Conservation (phyloP, 1,140 invertebrate genomes). For the Dendroctonus ponderosae region DNA sequence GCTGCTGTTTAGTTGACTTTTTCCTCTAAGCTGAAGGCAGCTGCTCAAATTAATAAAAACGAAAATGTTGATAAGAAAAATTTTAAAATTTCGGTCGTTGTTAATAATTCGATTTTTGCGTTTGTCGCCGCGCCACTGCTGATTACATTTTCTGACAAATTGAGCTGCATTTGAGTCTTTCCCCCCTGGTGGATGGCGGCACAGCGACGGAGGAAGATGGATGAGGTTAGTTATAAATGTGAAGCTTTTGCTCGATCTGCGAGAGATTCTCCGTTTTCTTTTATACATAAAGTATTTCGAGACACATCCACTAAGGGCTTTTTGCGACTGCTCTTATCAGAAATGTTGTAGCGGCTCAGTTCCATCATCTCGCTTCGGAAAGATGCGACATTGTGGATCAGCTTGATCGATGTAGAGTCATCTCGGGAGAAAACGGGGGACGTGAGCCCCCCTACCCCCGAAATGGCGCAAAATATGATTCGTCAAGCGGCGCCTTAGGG, state of each 20-base stretch:
- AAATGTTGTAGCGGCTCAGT: constrained; percentile 48
- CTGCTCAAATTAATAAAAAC: no score
- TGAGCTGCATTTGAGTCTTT: constrained; percentile 47
- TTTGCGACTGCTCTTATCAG: constrained; percentile 47
- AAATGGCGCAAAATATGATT: constrained; percentile 42
- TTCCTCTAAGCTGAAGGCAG: no score
- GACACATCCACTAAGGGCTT: constrained; percentile 45
- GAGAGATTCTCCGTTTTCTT: constrained; percentile 48
- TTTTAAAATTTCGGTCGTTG: background rate
- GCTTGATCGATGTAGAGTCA: constrained; percentile 47
- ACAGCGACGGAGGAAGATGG: constrained; percentile 49
- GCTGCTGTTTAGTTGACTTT: no score
- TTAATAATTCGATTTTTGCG: constrained; percentile 11
- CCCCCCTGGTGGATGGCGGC: constrained; percentile 11
- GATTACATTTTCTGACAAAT: constrained; percentile 55
- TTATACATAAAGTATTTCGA: constrained; percentile 49
- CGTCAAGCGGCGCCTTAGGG: constrained; percentile 33
- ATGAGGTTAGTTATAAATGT: constrained; percentile 56
- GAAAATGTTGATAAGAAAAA: no score
- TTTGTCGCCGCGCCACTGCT: constrained; percentile 22
- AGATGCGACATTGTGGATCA: constrained; percentile 31
- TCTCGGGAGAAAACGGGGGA: constrained; percentile 14
- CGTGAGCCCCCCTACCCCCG: constrained; percentile 29
- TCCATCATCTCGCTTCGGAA: constrained; percentile 47
- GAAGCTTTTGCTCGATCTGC: constrained; percentile 52